These are phyloP conservation scores for Coendou prehensilis DNA, from an alignment of 2,797 vertebrate genomes.

Conservation along the genomic window DNA sequence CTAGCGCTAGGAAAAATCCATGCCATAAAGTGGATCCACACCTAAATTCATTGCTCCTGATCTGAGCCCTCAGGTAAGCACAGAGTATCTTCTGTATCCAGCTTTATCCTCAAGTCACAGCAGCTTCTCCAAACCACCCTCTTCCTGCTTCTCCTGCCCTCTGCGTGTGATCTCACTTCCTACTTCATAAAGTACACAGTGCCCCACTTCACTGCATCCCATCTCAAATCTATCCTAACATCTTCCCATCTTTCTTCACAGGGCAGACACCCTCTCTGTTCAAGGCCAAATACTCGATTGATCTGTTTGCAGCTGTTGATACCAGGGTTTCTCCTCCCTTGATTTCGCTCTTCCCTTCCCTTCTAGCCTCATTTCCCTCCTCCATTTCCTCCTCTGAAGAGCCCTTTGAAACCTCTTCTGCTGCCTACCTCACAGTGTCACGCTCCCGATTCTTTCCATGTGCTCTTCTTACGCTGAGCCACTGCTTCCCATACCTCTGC, in stretches of 20 bases:
- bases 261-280: neutral
- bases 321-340: neutral
- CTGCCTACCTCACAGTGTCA: neutral
- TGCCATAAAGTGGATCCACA: neutral
- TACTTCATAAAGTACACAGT: neutral
- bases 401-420: neutral
- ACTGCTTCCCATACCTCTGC: neutral
- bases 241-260: neutral
- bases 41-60: neutral
- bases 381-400: neutral
- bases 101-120: neutral
- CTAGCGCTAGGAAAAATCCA: slow-evolving; percentile 3
- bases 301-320: neutral
- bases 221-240: neutral
- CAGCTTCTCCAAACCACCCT: slow-evolving; percentile 17
- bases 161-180: neutral
- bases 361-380: neutral
- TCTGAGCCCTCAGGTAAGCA: neutral
- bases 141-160: neutral
- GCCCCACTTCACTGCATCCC: neutral
- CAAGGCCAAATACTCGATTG: neutral
- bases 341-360: neutral
- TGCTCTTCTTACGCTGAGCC: neutral
- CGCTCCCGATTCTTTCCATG: neutral
- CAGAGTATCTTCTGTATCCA: neutral